phyloP scores from a whole-genome alignment of 2,797 vertebrate genomes.

The Argentina silus region DNA sequence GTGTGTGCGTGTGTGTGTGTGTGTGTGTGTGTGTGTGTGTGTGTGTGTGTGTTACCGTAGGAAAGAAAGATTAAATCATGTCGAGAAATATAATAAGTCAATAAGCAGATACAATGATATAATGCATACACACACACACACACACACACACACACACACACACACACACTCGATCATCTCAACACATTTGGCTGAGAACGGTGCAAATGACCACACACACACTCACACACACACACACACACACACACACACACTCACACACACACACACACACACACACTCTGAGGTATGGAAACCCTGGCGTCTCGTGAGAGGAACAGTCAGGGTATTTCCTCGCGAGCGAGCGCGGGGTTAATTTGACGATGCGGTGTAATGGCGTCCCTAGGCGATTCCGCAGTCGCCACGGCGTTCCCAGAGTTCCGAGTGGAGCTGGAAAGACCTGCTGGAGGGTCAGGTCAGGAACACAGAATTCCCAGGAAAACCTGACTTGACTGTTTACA shows the following conservation, averaged over 20 bases:
- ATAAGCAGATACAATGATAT: too few relatives aligned
- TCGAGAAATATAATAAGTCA: too few relatives aligned
- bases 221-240: background rate
- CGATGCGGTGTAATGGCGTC: slow-evolving; percentile 57
- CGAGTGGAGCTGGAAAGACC: slow-evolving; percentile 58
- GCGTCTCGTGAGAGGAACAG: slow-evolving; percentile 50
- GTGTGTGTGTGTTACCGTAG: too few relatives aligned
- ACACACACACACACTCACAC: background rate
- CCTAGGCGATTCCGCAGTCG: slow-evolving; percentile 42
- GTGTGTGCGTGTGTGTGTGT: too few relatives aligned
- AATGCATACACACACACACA: slow-evolving; percentile 4
- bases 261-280: slow-evolving; percentile 15
- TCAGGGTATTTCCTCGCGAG: slow-evolving; percentile 34
- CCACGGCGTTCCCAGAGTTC: slow-evolving; percentile 8
- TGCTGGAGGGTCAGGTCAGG: slow-evolving; percentile 27
- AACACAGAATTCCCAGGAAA: slow-evolving; percentile 54
- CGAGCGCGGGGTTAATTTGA: slow-evolving; percentile 53
- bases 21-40: too few relatives aligned
- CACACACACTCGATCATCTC: background rate
- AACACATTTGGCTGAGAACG: background rate
- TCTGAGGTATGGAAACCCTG: slow-evolving; percentile 54
- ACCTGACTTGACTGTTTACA: slow-evolving; percentile 67
- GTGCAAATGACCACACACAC: background rate
- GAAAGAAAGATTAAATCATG: too few relatives aligned
- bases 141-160: background rate